phyloP scores from a whole-genome alignment of 1,140 invertebrate species.

The Drosophila takahashii region DNA sequence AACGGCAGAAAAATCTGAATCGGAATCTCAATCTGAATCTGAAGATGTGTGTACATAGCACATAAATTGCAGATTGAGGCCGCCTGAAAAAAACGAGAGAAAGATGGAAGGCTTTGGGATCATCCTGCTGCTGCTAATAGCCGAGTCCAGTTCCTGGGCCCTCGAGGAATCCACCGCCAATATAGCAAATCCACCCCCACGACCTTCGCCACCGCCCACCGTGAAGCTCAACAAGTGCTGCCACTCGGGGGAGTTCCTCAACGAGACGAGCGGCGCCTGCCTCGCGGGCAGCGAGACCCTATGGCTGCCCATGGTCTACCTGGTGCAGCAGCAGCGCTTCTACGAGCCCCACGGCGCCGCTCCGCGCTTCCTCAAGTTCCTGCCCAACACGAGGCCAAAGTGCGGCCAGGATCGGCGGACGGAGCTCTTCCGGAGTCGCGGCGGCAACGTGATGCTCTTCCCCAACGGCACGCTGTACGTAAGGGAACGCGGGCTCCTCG shows the following conservation, averaged over 20 bases:
- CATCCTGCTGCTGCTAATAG: not conserved
- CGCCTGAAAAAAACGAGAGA: not conserved
- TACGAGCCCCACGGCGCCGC: constrained; percentile 59
- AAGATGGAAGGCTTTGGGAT: not conserved
- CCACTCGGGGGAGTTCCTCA: constrained; percentile 72
- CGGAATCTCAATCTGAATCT: not conserved
- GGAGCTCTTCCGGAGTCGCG: constrained; percentile 61
- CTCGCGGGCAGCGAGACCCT: constrained; percentile 61
- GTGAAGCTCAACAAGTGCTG: constrained; percentile 82
- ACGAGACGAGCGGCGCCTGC: constrained; percentile 54
- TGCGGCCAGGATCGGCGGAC: constrained; percentile 33
- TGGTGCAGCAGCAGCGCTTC: constrained; percentile 63
- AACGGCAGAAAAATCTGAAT: constrained; percentile 8
- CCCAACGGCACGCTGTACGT: constrained; percentile 87
- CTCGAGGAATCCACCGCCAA: not conserved
- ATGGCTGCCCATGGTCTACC: constrained; percentile 76
- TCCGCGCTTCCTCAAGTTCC: constrained; percentile 72
- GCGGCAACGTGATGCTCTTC: constrained; percentile 78
- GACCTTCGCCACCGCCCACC: constrained; percentile 46
- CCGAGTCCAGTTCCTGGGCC: not conserved
- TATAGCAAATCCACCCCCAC: not conserved
- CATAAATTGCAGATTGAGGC: constrained; percentile 23
- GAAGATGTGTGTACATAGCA: constrained; percentile 14
- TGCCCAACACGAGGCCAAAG: constrained; percentile 60
- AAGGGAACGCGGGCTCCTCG: constrained; percentile 72